Percentiles rank a stretch among this genome's conserved stretches.
These are phyloP conservation scores for Phaedon cochleariae DNA, from an alignment of 2,888 invertebrate genomes.

Conservation along the genomic window DNA sequence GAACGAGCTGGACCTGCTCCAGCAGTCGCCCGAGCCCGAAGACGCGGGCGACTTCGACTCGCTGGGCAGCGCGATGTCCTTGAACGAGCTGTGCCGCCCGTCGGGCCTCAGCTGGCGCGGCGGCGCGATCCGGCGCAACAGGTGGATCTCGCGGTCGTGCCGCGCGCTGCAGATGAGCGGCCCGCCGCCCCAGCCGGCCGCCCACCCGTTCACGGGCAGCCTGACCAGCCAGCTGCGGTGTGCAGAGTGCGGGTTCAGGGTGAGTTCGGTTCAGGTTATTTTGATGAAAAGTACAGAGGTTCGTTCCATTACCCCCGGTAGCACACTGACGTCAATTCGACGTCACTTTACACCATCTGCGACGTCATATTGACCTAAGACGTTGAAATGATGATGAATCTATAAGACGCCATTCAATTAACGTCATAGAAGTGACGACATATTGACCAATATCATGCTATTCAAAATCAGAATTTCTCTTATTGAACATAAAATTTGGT, in stretches of 20 bases:
- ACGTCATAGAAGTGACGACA: too few species aligned
- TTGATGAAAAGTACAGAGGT: too few species aligned
- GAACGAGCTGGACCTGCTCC: constrained; percentile 59
- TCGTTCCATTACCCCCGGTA: too few species aligned
- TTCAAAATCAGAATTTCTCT: too few species aligned
- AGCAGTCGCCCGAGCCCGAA: constrained; percentile 44
- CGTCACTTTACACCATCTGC: too few species aligned
- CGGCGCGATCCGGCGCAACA: constrained; percentile 55
- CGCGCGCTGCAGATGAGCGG: constrained; percentile 64
- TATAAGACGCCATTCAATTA: too few species aligned
- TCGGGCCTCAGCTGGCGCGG: constrained; percentile 56
- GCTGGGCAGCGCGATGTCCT: constrained; percentile 59
- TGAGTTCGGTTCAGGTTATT: constrained; percentile 51
- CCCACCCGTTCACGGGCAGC: constrained; percentile 79
- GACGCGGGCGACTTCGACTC: constrained; percentile 47
- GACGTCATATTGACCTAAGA: too few species aligned
- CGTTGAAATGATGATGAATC: too few species aligned
- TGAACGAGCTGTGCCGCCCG: constrained; percentile 59
- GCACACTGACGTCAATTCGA: too few species aligned
- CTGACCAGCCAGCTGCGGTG: constrained; percentile 81
- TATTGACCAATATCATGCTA: too few species aligned
- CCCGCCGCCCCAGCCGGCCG: constrained; percentile 63
- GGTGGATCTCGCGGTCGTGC: constrained; percentile 64
- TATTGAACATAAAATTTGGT: too few species aligned
- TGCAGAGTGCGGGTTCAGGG: constrained; percentile 75